Evolutionary conservation across 2,888 invertebrate genomes (phyloP), one percentile per base, ranked within the genome.

Genomic region (Luffia ferchaultella): DNA sequence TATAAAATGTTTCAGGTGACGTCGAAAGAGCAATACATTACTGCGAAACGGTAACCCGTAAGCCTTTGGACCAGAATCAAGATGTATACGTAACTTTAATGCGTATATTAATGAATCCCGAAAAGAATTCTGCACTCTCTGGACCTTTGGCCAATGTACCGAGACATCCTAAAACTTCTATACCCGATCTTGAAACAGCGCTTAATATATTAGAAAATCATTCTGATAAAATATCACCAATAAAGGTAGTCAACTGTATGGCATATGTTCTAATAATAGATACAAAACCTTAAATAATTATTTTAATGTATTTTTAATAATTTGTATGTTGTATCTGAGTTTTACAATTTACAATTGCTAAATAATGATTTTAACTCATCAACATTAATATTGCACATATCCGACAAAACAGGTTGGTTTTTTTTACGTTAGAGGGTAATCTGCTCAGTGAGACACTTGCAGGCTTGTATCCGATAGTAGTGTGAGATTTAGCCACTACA

Each of bases 1-100:
- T n/a, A n/a, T n/a, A n/a, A n/a, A n/a, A n/a, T n/a, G n/a, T 55
- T 58, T 76, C 55, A 85, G 85, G 95, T 42, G 93, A 98, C 70
- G 87, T 93, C 1, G 80, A 89, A 2, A 89, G 90, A 64, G 98
- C 98, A 0, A 90, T 93, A 54, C 85, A 89, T 51, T 98, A 96
- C 73, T 96, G 96, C 66, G 88, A 91, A 59, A 89, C 87, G 55
- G 89, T 92, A 46, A 90, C 89, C 62, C 70, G 77, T 1, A 74
- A 67, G 42, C 64, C 62, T 0, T 63, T 57, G 60, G 68, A 75
- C 18, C 72, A 73, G 55, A 74, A 65, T 40, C 74, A 70, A 46
- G 77, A 85, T 73, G 89, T 91, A 0, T 91, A 89, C 66, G 85
- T 90, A 3, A 82, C 83, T 45, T 73, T 91, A 41, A 85, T 91